Evolutionary conservation across 2,797 vertebrate genomes (phyloP).

Genomic region (Pachyuromys duprasi): DNA sequence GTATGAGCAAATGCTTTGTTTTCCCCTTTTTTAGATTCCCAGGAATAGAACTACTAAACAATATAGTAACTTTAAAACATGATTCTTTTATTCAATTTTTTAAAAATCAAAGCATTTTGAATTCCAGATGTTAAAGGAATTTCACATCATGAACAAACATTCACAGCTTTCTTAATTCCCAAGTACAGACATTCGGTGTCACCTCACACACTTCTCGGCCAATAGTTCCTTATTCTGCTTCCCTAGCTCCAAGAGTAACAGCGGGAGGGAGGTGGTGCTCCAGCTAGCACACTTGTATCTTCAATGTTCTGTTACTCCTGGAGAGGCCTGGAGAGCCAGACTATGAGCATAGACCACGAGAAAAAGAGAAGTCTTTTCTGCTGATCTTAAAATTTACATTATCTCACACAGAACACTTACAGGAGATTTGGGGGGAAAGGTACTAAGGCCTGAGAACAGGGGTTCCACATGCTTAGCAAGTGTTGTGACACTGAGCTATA

Average conservation of each 20-base stretch:
- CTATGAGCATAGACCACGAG: background rate
- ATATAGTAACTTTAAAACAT: slow-evolving; percentile 48
- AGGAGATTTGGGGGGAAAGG: background rate
- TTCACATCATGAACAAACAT: slow-evolving; percentile 59
- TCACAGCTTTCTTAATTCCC: slow-evolving; percentile 33
- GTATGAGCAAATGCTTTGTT: slow-evolving; percentile 3
- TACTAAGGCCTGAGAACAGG: background rate
- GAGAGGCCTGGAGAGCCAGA: slow-evolving; percentile 26
- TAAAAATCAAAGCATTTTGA: slow-evolving; percentile 51
- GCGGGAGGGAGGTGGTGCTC: background rate
- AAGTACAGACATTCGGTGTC: slow-evolving; percentile 39
- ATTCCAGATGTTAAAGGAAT: background rate
- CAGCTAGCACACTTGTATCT: background rate
- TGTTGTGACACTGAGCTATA: background rate
- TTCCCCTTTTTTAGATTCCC: slow-evolving; percentile 61
- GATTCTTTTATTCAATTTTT: background rate
- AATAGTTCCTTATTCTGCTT: background rate
- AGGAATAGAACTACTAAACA: slow-evolving; percentile 32
- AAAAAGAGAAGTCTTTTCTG: background rate
- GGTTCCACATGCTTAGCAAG: too few species aligned
- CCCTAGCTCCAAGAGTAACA: background rate
- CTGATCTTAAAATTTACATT: too few species aligned
- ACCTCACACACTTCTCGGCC: background rate
- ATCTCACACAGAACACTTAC: background rate
- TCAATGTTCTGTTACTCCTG: slow-evolving; percentile 13